Conservation (phyloP, 2,888 invertebrate species). For the Lottia scabra region DNA sequence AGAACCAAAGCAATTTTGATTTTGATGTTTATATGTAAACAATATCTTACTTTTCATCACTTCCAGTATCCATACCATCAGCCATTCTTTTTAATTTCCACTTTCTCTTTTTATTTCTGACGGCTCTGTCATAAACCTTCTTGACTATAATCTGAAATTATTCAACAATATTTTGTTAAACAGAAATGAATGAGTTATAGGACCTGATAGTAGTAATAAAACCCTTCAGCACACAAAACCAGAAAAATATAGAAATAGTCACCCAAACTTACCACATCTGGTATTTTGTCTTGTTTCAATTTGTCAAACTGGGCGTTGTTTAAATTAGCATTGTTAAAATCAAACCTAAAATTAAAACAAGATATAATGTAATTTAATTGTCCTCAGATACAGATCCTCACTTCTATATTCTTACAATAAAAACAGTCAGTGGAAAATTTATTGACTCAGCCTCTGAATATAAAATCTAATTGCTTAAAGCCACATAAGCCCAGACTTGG, state of each 20-base stretch:
- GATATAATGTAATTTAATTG: no score
- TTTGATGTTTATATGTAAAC: no score
- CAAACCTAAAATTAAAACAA: slow-evolving; percentile 76
- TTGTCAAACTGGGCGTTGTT: slow-evolving; percentile 92
- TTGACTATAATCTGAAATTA: slow-evolving; percentile 81
- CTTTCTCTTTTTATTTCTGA: slow-evolving; percentile 79
- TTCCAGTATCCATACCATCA: slow-evolving; percentile 67
- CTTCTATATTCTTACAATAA: no score
- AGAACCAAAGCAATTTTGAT: no score
- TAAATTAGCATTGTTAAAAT: slow-evolving; percentile 89
- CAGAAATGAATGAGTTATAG: no score
- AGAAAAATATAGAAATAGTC: background rate
- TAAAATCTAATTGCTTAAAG: no score
- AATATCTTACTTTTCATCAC: slow-evolving; percentile 63
- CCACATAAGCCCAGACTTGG: no score
- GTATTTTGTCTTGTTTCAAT: slow-evolving; percentile 76
- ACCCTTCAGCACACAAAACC: background rate
- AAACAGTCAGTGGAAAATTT: no score
- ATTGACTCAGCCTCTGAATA: no score
- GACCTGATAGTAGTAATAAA: no score
- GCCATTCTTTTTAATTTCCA: slow-evolving; percentile 94
- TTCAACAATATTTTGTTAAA: background rate
- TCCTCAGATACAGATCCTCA: no score
- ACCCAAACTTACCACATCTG: slow-evolving; percentile 79
- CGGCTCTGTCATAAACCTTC: slow-evolving; percentile 83